Conservation (phyloP, 2,113 vertebrate genomes). For the Merops nubicus region DNA sequence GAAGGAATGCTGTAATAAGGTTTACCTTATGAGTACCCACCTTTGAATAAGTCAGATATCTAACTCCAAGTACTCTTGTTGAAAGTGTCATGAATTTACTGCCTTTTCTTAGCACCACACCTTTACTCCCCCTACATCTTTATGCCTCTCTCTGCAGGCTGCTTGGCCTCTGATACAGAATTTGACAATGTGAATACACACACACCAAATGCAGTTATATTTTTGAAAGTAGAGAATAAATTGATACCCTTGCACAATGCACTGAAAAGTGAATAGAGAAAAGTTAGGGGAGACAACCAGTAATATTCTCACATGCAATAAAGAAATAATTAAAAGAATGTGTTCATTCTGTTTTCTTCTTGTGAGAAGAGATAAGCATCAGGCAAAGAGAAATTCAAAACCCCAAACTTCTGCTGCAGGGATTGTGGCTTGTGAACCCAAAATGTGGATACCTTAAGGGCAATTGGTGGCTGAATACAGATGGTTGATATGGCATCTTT, state of each 20-base stretch:
- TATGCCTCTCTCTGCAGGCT: not conserved
- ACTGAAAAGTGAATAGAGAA: not conserved
- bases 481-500: not conserved
- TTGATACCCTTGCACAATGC: accelerated
- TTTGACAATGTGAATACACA: not conserved
- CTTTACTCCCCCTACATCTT: accelerated
- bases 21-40: not conserved
- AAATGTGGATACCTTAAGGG: not conserved
- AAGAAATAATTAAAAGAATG: not conserved
- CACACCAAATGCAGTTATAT: not conserved
- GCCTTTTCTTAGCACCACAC: not conserved
- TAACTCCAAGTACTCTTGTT: not conserved
- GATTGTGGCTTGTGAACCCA: accelerated
- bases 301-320: not conserved
- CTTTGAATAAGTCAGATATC: not conserved
- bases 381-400: not conserved
- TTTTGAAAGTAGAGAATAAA: not conserved
- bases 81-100: not conserved
- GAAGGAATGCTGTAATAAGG: not conserved
- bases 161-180: not conserved
- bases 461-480: not conserved
- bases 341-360: not conserved
- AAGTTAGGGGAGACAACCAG: not conserved
- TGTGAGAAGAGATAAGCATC: not conserved
- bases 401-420: not conserved